Evolutionary conservation across 2,113 vertebrate species (phyloP).

Genomic region (Dromiciops gliroides): DNA sequence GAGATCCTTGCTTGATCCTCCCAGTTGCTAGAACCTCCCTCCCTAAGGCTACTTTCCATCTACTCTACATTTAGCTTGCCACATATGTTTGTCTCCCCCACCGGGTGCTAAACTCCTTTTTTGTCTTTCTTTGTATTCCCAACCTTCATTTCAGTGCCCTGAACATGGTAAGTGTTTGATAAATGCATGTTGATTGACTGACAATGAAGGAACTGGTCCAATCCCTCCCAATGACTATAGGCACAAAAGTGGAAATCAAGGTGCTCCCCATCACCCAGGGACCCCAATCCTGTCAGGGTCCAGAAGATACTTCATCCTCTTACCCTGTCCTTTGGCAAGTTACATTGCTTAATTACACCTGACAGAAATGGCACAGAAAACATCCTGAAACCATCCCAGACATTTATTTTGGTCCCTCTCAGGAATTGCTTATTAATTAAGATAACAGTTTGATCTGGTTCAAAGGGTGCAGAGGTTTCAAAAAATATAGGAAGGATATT

Average conservation of each 20-base stretch:
- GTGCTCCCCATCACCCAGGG: not conserved
- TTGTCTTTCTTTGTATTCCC: not conserved
- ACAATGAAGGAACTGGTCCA: not conserved
- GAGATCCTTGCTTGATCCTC: not conserved
- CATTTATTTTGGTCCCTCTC: not conserved
- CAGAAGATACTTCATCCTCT: not conserved
- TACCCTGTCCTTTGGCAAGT: not conserved
- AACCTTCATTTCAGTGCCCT: not conserved
- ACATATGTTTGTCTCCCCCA: not conserved
- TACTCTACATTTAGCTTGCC: not conserved
- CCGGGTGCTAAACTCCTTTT: not conserved
- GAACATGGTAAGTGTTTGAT: not conserved
- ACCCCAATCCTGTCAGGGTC: not conserved
- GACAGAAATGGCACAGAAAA: not conserved
- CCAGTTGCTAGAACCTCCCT: not conserved
- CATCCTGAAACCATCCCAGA: not conserved
- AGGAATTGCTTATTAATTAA: not conserved
- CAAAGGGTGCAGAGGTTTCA: not conserved
- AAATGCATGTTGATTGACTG: not conserved
- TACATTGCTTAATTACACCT: not conserved
- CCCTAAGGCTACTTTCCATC: not conserved
- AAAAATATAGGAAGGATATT: not conserved
- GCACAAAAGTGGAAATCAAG: not conserved
- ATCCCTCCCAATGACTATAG: not conserved
- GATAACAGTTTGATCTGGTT: not conserved